phyloP scores from a whole-genome alignment of 2,888 invertebrate species.

The Cataglyphis altisquamis region DNA sequence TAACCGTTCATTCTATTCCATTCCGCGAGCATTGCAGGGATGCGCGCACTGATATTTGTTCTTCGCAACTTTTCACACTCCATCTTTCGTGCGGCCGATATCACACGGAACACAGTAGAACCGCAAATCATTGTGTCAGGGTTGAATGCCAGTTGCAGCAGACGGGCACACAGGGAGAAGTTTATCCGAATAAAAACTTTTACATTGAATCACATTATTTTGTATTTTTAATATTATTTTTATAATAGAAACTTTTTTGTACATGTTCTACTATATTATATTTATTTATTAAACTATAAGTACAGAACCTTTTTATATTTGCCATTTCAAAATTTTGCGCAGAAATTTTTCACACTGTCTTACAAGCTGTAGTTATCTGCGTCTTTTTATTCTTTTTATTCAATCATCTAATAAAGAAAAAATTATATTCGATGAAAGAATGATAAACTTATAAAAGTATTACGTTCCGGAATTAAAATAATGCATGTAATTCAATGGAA shows the following conservation, averaged over 20 bases:
- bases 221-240: neutral
- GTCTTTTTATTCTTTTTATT: neutral
- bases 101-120: slow-evolving; percentile 6
- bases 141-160: neutral
- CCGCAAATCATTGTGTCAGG: neutral
- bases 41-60: slow-evolving; percentile 28
- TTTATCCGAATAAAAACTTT: neutral
- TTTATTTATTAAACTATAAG: neutral
- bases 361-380: neutral
- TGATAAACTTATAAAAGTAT: slow-evolving; percentile 9
- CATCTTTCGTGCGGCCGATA: slow-evolving; percentile 2
- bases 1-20: slow-evolving; percentile 18
- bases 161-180: neutral
- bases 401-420: neutral
- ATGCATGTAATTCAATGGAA: neutral
- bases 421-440: neutral
- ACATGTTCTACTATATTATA: neutral
- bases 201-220: neutral
- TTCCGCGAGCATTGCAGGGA: slow-evolving; percentile 16
- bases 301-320: neutral
- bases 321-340: neutral
- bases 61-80: slow-evolving; percentile 7
- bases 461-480: neutral
- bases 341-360: neutral
- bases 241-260: neutral